These are phyloP conservation scores for Merops nubicus DNA, from an alignment of 2,113 vertebrate genomes.

Conservation along the genomic window DNA sequence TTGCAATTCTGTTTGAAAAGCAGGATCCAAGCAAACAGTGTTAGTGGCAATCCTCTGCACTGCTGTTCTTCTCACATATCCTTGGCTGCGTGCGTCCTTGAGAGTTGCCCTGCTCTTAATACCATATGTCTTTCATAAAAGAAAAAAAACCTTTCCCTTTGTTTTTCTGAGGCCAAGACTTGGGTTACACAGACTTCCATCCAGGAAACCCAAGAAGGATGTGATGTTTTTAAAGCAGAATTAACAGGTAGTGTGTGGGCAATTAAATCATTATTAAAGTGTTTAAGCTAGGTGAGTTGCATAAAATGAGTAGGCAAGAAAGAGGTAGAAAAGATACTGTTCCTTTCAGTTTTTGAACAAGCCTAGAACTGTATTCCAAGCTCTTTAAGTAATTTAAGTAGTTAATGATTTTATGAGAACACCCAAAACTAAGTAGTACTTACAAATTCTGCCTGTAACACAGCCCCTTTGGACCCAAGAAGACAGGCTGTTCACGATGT, in stretches of 20 bases:
- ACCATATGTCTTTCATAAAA: neutral
- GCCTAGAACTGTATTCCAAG: neutral
- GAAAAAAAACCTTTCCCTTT: neutral
- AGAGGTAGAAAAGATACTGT: neutral
- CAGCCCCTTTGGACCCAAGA: neutral
- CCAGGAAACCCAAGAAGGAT: neutral
- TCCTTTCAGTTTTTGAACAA: neutral
- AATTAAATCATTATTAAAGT: neutral
- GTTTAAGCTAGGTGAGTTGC: neutral
- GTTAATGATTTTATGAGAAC: neutral
- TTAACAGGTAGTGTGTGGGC: neutral
- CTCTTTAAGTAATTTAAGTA: neutral
- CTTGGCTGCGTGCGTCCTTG: rapidly evolving
- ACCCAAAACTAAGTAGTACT: neutral
- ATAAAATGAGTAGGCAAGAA: neutral
- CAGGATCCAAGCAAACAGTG: neutral
- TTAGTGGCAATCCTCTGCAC: neutral
- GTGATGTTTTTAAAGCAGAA: neutral
- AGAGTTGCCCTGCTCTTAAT: neutral
- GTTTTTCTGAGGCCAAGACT: neutral
- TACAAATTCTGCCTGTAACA: neutral
- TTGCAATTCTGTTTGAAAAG: neutral
- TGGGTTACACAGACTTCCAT: neutral
- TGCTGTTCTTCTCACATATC: neutral
- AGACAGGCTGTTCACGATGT: neutral